Conservation (phyloP, 2,113 vertebrate genomes). For the Scophthalmus maximus region DNA sequence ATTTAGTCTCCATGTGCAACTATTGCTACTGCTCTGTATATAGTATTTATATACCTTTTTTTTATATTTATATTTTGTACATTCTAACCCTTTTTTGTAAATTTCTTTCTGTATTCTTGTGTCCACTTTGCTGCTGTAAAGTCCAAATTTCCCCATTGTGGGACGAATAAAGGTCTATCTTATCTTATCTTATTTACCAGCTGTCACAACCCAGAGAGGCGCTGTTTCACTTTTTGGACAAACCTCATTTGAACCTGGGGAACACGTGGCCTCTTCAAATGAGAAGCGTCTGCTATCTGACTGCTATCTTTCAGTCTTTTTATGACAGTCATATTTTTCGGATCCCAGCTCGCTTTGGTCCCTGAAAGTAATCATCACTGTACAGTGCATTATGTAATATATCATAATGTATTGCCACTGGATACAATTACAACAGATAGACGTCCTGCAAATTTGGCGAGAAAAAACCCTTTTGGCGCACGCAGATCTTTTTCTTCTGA, state of each 20-base stretch:
- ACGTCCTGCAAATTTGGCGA: neutral
- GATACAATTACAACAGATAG: neutral
- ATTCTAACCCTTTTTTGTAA: no score
- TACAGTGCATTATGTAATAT: neutral
- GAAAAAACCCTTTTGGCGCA: neutral
- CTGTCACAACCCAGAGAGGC: neutral
- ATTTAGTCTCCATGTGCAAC: no score
- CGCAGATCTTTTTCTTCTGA: neutral
- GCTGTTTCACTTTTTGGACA: neutral
- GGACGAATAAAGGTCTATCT: no score
- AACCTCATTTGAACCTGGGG: neutral
- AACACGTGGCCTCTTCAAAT: constrained; percentile 3
- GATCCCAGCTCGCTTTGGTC: no score
- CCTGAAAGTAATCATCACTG: neutral
- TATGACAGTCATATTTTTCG: neutral
- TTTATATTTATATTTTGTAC: no score
- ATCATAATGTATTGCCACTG: neutral
- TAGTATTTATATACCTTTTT: no score
- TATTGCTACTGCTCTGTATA: no score
- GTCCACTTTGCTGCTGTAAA: no score
- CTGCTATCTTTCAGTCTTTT: neutral
- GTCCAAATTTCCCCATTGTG: no score
- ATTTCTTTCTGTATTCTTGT: no score
- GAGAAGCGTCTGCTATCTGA: neutral
- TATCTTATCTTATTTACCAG: no score